phyloP scores from a whole-genome alignment of 1,140 invertebrate species.

The Aphaenogaster ashmeadi region DNA sequence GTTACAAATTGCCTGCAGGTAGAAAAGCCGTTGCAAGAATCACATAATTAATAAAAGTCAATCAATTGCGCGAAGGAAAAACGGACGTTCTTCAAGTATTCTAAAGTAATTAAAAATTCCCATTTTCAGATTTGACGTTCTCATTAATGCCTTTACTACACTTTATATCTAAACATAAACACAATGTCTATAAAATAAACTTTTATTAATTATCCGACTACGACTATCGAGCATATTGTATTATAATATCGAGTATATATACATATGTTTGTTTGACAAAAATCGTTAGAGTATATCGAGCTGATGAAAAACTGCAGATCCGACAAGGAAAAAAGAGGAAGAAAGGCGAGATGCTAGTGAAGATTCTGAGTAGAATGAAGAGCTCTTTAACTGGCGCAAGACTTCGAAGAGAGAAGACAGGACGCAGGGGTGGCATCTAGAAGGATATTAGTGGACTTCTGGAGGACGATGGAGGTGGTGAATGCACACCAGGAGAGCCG shows the following conservation, averaged over 20 bases:
- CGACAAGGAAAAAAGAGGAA: background rate
- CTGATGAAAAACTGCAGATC: background rate
- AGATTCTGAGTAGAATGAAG: conserved; percentile 15
- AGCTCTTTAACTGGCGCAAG: conserved; percentile 37
- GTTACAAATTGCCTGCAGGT: conserved; percentile 42
- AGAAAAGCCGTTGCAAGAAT: conserved; percentile 51
- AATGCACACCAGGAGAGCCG: conserved; percentile 62
- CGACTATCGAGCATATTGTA: background rate
- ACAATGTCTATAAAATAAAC: background rate
- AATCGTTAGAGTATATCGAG: background rate
- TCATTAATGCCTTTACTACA: conserved; percentile 11
- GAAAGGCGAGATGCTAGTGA: background rate
- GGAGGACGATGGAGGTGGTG: conserved; percentile 38
- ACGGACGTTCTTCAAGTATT: conserved; percentile 2
- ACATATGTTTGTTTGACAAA: no score
- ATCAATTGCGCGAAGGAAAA: conserved; percentile 6
- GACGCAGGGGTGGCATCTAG: conserved; percentile 70
- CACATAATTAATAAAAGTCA: conserved; percentile 62
- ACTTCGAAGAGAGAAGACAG: conserved; percentile 57
- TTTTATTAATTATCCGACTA: background rate
- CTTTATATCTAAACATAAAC: background rate
- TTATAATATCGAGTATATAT: background rate
- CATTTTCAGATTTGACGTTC: conserved; percentile 46
- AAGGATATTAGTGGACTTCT: conserved; percentile 73
- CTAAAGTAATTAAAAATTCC: conserved; percentile 48